Evolutionary conservation across 2,888 invertebrate species (phyloP), one percentile per base, ranked within the genome.

Genomic region (Drosophila atroscutellata): DNA sequence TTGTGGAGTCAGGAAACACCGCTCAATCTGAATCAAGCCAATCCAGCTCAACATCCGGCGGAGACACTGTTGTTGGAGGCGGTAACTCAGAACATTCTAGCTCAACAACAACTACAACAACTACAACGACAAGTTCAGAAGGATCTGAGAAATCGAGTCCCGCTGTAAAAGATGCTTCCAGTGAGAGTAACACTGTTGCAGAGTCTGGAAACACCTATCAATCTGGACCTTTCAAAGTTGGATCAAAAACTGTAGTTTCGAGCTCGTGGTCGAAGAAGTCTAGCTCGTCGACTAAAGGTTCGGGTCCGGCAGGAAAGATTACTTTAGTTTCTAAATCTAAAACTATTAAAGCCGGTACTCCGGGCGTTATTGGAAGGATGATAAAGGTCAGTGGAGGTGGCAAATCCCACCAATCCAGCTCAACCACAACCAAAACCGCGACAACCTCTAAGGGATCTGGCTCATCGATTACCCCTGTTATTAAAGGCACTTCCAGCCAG

Each of bases 1-100:
- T 39, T 18, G 49, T 55, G 1, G 49, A 50, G 1, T 36, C 56
- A n/a, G 71, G 67, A n/a, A 61, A 57, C 52, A 64, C 51, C 18
- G 39, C 47, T 7, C 45, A 72, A 9, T 51, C 68, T 7, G 42
- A 45, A 3, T 28, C 45, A 18, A n/a, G 0, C 3, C 1, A 52
- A 2, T 42, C 66, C 0, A 58, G 30, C 18, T n/a, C 61, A 54
- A 8, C 66, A 57, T 8, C 45, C 9, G 28, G 28, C 4, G 39
- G 20, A 3, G 34, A 50, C 0, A 34, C 20, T 3, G 26, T 50
- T 37, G 63, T 56, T 24, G 57, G n/a, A 7, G n/a, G 8, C 18
- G 24, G 36, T 1, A 34, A 37, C 9, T 26, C 57, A 0, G 0
- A 57, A 0, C 52, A 63, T 11, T 32, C 68, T 2, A 36, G 34